phyloP scores from a whole-genome alignment of 53 echinoderm and acorn worm species.

The Actinopyga echinites region DNA sequence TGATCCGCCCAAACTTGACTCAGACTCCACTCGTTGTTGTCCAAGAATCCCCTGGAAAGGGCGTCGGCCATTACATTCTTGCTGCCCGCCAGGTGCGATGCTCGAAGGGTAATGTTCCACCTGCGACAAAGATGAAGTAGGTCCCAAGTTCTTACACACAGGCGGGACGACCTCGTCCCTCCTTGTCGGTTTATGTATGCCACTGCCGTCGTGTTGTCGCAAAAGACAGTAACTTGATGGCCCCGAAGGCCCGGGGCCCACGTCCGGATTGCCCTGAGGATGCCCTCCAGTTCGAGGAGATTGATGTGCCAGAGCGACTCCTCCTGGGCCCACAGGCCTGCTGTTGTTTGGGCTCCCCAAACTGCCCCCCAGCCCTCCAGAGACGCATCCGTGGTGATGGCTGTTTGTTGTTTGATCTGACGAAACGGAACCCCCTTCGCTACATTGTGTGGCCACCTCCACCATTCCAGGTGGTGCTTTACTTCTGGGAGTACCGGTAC shows the following conservation, averaged over 20 bases:
- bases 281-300: constrained; percentile 36
- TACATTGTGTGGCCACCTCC: constrained; percentile 8
- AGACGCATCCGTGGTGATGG: constrained; percentile 39
- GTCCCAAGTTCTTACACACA: constrained; percentile 11
- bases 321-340: constrained; percentile 13
- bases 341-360: neutral
- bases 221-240: neutral
- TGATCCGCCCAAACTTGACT: neutral
- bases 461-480: neutral
- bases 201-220: constrained; percentile 56
- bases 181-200: constrained; percentile 52
- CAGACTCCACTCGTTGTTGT: neutral
- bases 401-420: neutral
- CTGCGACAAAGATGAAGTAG: neutral
- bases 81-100: constrained; percentile 34
- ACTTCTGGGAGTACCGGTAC: neutral
- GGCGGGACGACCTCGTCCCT: constrained; percentile 34
- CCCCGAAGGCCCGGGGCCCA: neutral
- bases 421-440: neutral
- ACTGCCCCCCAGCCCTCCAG: constrained; percentile 17
- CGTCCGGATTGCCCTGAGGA: constrained; percentile 15
- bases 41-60: neutral
- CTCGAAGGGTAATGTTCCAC: constrained; percentile 7
- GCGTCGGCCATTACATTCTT: too few species aligned
- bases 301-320: constrained; percentile 35